Conservation (phyloP, 2,888 invertebrate genomes). For the Melanargia galathea region DNA sequence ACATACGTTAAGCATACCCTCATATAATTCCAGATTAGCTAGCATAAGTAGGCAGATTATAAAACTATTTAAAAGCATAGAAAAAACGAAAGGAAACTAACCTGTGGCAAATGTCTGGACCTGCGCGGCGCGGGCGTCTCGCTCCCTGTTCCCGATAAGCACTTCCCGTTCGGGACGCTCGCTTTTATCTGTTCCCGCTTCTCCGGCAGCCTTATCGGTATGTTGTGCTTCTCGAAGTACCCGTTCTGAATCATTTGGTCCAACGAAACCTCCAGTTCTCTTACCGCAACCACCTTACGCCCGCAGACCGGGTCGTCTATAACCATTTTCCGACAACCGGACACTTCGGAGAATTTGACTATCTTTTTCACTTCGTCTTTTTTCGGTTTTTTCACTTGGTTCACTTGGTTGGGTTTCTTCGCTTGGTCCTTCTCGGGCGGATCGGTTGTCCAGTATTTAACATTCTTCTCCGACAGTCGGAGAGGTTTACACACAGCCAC, state of each 20-base stretch:
- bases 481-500: slow-evolving; percentile 75
- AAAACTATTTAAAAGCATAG: not conserved
- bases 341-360: slow-evolving; percentile 78
- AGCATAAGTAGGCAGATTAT: no score
- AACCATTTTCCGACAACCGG: slow-evolving; percentile 75
- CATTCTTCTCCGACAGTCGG: slow-evolving; percentile 65
- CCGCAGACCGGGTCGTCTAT: slow-evolving; percentile 73
- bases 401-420: slow-evolving; percentile 48
- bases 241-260: slow-evolving; percentile 80
- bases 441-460: slow-evolving; percentile 74
- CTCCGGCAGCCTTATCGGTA: slow-evolving; percentile 65
- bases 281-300: slow-evolving; percentile 71
- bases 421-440: slow-evolving; percentile 54
- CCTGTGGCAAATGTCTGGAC: slow-evolving; percentile 73
- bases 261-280: slow-evolving; percentile 75
- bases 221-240: slow-evolving; percentile 77
- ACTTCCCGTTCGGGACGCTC: slow-evolving; percentile 68
- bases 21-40: no score
- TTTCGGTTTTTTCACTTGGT: slow-evolving; percentile 50
- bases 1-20: no score
- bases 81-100: slow-evolving; percentile 40
- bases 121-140: slow-evolving; percentile 56
- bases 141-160: slow-evolving; percentile 57
- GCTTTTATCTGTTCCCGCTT: slow-evolving; percentile 57
- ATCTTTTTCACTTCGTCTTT: slow-evolving; percentile 75